Evolutionary conservation across 53 echinoderm and acorn worm species (phyloP).

Genomic region (Apostichopus leukothele): DNA sequence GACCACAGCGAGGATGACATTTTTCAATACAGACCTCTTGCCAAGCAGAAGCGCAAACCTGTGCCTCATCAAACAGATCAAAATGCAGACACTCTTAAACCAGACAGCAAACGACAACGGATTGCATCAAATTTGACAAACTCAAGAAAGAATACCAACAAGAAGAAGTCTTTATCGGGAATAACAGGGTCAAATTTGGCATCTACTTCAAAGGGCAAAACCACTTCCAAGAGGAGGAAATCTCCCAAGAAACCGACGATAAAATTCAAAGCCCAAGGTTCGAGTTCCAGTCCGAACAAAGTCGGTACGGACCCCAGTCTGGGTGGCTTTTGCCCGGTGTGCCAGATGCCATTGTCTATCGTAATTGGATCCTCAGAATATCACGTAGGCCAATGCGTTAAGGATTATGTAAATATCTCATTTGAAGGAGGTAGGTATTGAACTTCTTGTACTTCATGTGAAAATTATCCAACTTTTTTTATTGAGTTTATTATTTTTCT

Average conservation of each 20-base stretch:
- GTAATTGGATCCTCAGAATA: constrained; percentile 11
- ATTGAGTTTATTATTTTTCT: neutral
- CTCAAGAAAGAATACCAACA: neutral
- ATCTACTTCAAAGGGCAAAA: neutral
- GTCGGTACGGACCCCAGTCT: neutral
- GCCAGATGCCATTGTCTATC: constrained; percentile 28
- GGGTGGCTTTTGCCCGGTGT: constrained; percentile 20
- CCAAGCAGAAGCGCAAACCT: constrained; percentile 7
- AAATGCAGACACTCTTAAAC: neutral
- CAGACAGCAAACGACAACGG: neutral
- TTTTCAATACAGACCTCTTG: constrained; percentile 10
- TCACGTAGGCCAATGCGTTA: constrained; percentile 8
- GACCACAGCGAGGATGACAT: constrained; percentile 36
- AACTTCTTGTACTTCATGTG: neutral
- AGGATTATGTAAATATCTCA: neutral
- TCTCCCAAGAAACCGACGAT: neutral
- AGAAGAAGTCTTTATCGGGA: neutral
- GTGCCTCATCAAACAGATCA: neutral
- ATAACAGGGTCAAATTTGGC: neutral
- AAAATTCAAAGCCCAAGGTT: neutral
- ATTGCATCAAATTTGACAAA: neutral
- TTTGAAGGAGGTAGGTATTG: constrained; percentile 19
- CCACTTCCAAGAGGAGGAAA: neutral
- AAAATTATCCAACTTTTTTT: too few relatives aligned
- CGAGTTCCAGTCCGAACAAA: neutral